A percentile compares a stretch with the other conserved stretches of the same genome.
Conservation (phyloP, 35 echinoderm and acorn worm genomes). For the Lytechinus pictus region DNA sequence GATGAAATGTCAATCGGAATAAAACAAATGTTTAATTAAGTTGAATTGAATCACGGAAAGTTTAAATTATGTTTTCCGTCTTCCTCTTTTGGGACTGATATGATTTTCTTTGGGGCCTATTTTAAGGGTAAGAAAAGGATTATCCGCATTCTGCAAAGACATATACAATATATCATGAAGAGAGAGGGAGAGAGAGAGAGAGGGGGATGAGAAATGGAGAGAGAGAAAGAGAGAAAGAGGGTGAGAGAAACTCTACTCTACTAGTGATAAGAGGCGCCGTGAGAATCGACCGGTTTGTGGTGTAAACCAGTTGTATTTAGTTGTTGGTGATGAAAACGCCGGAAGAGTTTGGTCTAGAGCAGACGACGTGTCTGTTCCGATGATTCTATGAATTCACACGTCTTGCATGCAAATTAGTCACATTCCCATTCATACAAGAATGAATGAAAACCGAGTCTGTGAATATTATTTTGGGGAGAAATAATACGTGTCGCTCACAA, state of each 20-base stretch:
- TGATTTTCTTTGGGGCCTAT: background rate
- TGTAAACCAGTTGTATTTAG: background rate
- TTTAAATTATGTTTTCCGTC: too few relatives aligned
- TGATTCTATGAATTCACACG: background rate
- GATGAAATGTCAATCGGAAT: too few relatives aligned
- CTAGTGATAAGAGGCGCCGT: background rate
- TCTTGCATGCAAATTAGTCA: conserved; percentile 6
- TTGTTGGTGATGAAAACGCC: background rate
- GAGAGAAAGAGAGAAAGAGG: background rate
- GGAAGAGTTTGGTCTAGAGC: background rate
- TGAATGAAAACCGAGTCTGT: background rate
- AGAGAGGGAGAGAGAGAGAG: background rate
- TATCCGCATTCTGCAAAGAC: background rate
- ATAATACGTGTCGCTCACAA: background rate
- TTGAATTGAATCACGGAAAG: too few relatives aligned
- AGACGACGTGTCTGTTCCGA: background rate
- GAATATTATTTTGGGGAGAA: background rate
- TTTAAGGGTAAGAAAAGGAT: background rate
- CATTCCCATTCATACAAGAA: background rate
- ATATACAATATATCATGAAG: background rate
- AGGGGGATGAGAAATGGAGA: background rate
- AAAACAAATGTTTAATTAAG: too few relatives aligned
- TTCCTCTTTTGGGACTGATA: too few relatives aligned
- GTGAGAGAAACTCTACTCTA: background rate
- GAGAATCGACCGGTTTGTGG: background rate